Percentiles rank a stretch among this genome's conserved stretches.
These are phyloP conservation scores for Apamea anceps DNA, from an alignment of 2,888 invertebrate genomes.

Conservation along the genomic window DNA sequence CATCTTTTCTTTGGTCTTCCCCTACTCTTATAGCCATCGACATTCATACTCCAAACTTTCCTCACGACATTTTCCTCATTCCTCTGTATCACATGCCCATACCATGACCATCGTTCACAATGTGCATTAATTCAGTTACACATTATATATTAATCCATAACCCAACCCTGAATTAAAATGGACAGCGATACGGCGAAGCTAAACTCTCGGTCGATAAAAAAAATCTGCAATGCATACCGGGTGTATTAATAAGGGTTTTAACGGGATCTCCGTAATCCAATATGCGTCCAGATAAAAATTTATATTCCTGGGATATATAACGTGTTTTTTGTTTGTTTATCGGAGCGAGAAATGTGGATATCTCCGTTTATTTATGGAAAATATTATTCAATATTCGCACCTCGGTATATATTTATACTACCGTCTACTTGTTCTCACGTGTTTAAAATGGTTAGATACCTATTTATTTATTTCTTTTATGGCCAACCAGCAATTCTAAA, in stretches of 20 bases:
- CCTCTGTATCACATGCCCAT: not conserved
- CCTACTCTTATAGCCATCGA: not conserved
- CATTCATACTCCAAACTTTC: not conserved
- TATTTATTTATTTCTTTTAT: not conserved
- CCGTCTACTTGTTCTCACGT: not conserved
- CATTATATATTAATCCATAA: not conserved
- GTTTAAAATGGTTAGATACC: not conserved
- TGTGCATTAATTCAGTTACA: not conserved
- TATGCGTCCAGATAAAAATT: constrained; percentile 34
- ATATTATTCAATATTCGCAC: not conserved
- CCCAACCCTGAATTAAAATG: constrained; percentile 9
- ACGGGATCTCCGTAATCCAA: constrained; percentile 39
- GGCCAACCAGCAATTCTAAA: not conserved
- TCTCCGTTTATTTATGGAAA: not conserved
- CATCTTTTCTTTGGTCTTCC: not conserved
- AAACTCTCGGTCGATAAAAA: constrained; percentile 16
- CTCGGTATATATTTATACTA: not conserved
- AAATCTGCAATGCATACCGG: constrained; percentile 25
- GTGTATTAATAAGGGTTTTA: constrained; percentile 38
- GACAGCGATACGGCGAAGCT: constrained; percentile 8
- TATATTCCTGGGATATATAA: constrained; percentile 12
- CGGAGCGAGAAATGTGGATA: constrained; percentile 8
- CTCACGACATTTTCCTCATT: not conserved
- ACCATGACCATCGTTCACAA: not conserved
- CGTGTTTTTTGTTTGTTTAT: constrained; percentile 43